Conservation (phyloP, 2,113 vertebrate genomes). For the Rattus rattus region DNA sequence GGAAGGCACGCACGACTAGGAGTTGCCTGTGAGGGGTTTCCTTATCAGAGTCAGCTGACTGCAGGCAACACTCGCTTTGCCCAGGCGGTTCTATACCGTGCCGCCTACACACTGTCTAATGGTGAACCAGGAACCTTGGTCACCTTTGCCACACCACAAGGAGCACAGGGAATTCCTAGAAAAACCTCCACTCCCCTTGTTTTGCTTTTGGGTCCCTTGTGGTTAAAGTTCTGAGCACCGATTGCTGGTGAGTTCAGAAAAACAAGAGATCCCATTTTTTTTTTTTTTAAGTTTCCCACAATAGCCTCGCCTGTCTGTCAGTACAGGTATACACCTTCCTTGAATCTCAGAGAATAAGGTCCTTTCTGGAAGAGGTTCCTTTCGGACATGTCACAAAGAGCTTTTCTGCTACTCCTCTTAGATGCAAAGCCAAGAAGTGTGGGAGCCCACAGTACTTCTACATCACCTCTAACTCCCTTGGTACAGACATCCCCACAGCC, state of each 20-base stretch:
- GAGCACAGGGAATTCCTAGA: neutral
- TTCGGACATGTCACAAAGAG: fast-evolving
- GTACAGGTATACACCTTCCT: neutral
- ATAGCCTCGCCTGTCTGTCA: neutral
- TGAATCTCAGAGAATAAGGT: neutral
- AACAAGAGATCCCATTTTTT: neutral
- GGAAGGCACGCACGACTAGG: fast-evolving
- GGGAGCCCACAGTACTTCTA: fast-evolving
- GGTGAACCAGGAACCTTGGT: neutral
- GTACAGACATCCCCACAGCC: neutral
- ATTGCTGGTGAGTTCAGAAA: neutral
- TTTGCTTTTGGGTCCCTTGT: neutral
- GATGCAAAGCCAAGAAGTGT: fast-evolving
- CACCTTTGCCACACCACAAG: fast-evolving
- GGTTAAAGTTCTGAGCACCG: neutral
- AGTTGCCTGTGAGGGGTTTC: neutral
- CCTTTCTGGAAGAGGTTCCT: neutral
- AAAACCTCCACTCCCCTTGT: neutral
- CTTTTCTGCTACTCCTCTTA: fast-evolving
- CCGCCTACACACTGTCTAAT: neutral
- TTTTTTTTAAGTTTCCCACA: neutral
- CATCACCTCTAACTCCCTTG: too few relatives aligned
- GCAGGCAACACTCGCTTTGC: fast-evolving
- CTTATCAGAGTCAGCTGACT: fast-evolving
- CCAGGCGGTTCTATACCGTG: neutral